Conservation (phyloP, 2,797 vertebrate species). For the Lepidocolaptes lacrymiger region DNA sequence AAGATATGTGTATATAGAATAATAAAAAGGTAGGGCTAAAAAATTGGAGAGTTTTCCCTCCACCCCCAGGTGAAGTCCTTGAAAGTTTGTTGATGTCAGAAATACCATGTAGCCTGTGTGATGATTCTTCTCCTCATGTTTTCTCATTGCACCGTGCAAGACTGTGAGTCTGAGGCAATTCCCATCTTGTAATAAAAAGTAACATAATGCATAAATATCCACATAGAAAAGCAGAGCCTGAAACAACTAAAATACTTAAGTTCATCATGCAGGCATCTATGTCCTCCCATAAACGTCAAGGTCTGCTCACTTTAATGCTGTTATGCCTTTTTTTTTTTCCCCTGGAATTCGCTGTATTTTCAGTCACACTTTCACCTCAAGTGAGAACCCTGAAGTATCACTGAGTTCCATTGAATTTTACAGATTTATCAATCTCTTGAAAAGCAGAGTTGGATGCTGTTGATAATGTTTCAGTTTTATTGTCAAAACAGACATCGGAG, state of each 20-base stretch:
- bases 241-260: neutral
- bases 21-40: conserved; percentile 16
- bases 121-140: neutral
- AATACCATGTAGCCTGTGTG: neutral
- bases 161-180: neutral
- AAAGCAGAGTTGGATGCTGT: neutral
- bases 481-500: neutral
- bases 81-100: neutral
- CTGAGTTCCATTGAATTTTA: neutral
- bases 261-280: neutral
- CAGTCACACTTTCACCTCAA: neutral
- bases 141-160: neutral
- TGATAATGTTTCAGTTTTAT: neutral
- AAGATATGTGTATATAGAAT: neutral
- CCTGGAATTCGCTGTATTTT: neutral
- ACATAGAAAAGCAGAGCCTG: neutral
- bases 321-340: neutral
- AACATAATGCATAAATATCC: neutral
- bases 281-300: neutral
- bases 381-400: neutral
- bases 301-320: neutral
- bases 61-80: neutral
- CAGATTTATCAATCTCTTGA: neutral
- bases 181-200: neutral
- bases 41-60: neutral